These are phyloP conservation scores for Rhinopomastus cyanomelas DNA, from an alignment of 2,113 vertebrate species.

Conservation along the genomic window DNA sequence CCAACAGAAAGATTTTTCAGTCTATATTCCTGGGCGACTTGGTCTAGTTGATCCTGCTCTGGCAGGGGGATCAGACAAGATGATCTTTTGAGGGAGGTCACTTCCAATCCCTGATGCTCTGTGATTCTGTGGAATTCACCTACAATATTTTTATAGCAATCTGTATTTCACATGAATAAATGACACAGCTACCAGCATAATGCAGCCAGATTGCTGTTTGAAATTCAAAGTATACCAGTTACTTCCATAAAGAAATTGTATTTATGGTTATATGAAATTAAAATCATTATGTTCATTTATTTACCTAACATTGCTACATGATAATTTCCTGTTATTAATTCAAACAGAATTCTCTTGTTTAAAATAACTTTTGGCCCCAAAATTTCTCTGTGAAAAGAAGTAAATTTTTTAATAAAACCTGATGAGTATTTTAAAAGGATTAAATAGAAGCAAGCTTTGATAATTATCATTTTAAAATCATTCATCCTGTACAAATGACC, in stretches of 20 bases:
- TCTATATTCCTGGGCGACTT: too few relatives aligned
- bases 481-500: background rate
- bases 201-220: background rate
- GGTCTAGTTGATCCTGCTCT: too few relatives aligned
- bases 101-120: too few relatives aligned
- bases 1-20: background rate
- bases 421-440: background rate
- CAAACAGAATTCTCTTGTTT: slow-evolving; percentile 5
- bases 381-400: background rate
- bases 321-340: slow-evolving; percentile 1
- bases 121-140: too few relatives aligned
- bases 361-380: background rate
- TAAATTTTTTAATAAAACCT: background rate
- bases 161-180: background rate
- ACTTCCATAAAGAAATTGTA: slow-evolving; percentile 17
- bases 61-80: too few relatives aligned
- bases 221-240: slow-evolving; percentile 1
- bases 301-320: background rate
- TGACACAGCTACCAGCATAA: background rate
- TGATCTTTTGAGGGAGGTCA: too few relatives aligned
- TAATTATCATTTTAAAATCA: background rate
- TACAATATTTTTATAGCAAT: background rate
- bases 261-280: slow-evolving; percentile 17
- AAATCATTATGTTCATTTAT: slow-evolving; percentile 33
- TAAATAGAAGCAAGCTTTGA: background rate